Evolutionary conservation across 2,113 vertebrate species (phyloP).

Genomic region (Brevimyrus niger): DNA sequence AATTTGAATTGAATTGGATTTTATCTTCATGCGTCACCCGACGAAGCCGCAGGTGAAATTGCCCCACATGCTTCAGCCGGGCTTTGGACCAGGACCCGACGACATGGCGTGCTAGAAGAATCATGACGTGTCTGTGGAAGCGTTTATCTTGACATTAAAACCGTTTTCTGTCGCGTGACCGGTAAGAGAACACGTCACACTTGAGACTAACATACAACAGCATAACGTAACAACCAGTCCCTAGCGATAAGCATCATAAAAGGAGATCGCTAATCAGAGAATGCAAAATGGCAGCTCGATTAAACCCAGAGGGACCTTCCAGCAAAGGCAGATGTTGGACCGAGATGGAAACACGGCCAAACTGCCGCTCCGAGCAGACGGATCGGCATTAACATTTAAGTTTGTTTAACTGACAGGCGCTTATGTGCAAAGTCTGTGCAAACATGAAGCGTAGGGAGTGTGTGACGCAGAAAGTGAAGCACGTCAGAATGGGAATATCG

Average conservation of each 20-base stretch:
- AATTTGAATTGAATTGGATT: not conserved
- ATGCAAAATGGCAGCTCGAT: not conserved
- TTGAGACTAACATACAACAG: not conserved
- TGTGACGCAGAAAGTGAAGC: not conserved
- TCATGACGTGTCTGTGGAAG: not conserved
- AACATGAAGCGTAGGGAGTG: not conserved
- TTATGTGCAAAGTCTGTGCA: not conserved
- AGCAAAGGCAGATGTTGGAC: not conserved
- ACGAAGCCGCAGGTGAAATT: not conserved
- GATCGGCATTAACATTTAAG: not conserved
- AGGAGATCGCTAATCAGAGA: not conserved
- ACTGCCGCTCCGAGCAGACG: not conserved
- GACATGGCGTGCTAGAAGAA: not conserved
- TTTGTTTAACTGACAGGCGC: not conserved
- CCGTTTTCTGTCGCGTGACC: not conserved
- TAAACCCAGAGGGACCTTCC: not conserved
- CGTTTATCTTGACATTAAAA: not conserved
- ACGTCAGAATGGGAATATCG: not conserved
- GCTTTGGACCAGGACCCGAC: not conserved
- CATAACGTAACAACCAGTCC: not conserved
- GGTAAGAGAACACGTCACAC: not conserved
- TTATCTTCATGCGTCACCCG: not conserved
- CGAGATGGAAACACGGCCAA: not conserved
- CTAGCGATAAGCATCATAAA: not conserved
- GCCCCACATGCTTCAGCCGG: not conserved